Evolutionary conservation across 2,113 vertebrate genomes (phyloP), one percentile per base, ranked within the genome.

Genomic region (Protomyctophum bolini): DNA sequence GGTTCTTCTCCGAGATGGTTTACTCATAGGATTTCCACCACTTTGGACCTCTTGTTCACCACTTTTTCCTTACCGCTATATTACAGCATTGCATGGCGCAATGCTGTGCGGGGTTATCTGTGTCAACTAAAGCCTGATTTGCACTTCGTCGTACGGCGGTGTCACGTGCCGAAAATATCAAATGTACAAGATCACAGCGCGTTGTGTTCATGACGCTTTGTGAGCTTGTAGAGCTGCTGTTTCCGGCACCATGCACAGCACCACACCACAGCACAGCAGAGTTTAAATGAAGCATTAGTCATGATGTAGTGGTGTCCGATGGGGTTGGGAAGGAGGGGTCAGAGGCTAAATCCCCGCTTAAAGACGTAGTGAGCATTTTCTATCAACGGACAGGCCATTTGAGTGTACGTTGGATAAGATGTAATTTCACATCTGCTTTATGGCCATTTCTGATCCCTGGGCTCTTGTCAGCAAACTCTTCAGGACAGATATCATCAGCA

Each of bases 401-500:
- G 88, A 85, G 87, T 82, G 76, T 63, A 81, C 86, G 84, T 88
- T 85, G 90, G 89, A 90, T 92, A 86, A 90, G 91, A 89, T 92
- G 91, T 92, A 91, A 93, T 92, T 92, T 94, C 89, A 88, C 90
- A 89, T 92, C 92, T 92, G 89, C 92, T 93, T 92, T 93, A 92
- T 89, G 87, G 91, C 83, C 89, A 88, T 90, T 92, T 91, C 86
- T 89, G 91, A 93, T 93, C 91, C 91, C 88, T 66, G 79, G 88
- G 83, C 87, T 90, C 89, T 90, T 91, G 93, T 93, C 91, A 91
- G 88, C 83, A 87, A 91, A 92, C 91, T 91, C 91, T 83, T 86
- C 86, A 76, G 89, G 78, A 85, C 86, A 92, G 92, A 92, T 94
- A 92, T 88, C 88, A 92, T 92, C 90, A 91, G 93, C 92, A 92